Base-by-base conservation (phyloP, 2,113 vertebrate species). In the Diphyllodes magnificus region DNA sequence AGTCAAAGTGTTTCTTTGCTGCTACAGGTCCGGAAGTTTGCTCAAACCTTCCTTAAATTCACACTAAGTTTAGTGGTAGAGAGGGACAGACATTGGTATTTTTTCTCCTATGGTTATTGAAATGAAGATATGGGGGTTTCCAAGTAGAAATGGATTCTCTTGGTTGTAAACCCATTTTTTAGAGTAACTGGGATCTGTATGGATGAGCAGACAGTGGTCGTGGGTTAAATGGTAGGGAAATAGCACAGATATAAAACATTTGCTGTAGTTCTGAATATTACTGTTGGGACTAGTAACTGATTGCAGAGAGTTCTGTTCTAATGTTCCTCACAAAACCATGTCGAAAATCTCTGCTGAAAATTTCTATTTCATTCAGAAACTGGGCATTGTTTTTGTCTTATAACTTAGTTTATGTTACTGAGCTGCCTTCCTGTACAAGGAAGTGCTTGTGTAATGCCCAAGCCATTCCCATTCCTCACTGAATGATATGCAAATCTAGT, bases 401-500 rank as follows among this genome's bases (percentile, higher is more conserved):
- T 10, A 59, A 25, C 35, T 33, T 72, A 18, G 47, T 69, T 92
- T 79, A 31, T 86, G 94, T 89, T 70, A 66, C 87, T 92, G 94
- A 21, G 33, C 77, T 84, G 81, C 91, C 78, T 95, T 95, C 90
- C 88, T 28, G 60, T 82, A 90, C 77, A 70, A 79, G 92, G 84
- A 92, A 88, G 71, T 13, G 49, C 56, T 59, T 82, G 64, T 91
- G 90, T 86, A 89, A 94, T 94, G 95, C 97, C 97, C 95, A 69
- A 97, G 93, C 96, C 96, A 95, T 97, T 97, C 92, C 92, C 91
- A 87, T 95, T 96, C 91, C 96, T 96, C 95, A 89, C 97, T 92
- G 97, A 98, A 98, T 98, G 97, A 96, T 98, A 98, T 98, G 98
- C 98, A 98, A 98, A 99, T 98, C 90, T 94, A 98, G 97, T 98